A percentile compares a stretch with the other conserved stretches of the same genome.
phyloP scores from a whole-genome alignment of 2,113 vertebrate species.

The Macquaria australasica region DNA sequence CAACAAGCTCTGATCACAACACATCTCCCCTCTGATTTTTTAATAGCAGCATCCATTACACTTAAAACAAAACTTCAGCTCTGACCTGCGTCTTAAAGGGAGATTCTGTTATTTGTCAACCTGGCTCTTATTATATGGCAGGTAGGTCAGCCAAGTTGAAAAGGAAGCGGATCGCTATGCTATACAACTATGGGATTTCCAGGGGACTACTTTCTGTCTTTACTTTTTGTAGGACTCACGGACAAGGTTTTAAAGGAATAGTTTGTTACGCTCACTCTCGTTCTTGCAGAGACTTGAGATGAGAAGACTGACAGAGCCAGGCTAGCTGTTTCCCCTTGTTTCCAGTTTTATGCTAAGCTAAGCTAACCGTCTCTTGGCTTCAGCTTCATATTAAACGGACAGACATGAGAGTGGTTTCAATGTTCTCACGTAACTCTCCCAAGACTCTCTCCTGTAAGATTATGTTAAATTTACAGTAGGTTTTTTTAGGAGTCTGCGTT shows the following conservation, averaged over 20 bases:
- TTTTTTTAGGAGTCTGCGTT: neutral
- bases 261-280: neutral
- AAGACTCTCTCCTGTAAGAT: neutral
- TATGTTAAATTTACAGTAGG: neutral
- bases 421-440: neutral
- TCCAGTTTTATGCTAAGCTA: constrained; percentile 1
- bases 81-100: neutral
- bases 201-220: neutral
- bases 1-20: neutral
- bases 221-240: constrained; percentile 9
- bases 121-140: neutral
- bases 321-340: neutral
- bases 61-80: neutral
- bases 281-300: neutral
- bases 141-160: neutral
- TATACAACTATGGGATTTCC: constrained; percentile 19
- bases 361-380: neutral
- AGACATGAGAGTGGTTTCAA: no score
- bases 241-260: neutral
- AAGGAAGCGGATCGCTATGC: neutral
- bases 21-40: neutral
- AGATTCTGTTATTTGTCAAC: neutral
- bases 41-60: constrained; percentile 21
- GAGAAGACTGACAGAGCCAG: neutral
- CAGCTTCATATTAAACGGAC: neutral